phyloP scores from a whole-genome alignment of 2,113 vertebrate genomes.

The Pseudorasbora parva region DNA sequence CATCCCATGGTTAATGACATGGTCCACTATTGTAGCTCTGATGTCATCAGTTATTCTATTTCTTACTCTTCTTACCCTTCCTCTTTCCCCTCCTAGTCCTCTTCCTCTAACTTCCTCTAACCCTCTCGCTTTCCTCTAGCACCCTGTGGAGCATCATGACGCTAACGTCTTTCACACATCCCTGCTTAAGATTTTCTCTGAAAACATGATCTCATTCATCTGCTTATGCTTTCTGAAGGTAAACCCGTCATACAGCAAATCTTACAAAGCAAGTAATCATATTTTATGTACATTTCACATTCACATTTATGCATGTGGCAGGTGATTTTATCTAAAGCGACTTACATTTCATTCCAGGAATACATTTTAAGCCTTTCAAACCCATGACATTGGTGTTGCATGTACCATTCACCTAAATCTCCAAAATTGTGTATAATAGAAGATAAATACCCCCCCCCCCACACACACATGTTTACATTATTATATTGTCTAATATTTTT shows the following conservation, averaged over 20 bases:
- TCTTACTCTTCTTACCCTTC: too few relatives aligned
- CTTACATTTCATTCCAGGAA: neutral
- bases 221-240: neutral
- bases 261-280: neutral
- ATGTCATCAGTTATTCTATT: too few relatives aligned
- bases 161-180: conserved; percentile 36
- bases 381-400: neutral
- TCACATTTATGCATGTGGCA: neutral
- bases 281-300: neutral
- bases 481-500: neutral
- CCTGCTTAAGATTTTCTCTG: neutral
- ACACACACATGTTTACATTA: too few relatives aligned
- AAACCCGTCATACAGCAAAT: neutral
- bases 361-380: neutral
- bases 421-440: neutral
- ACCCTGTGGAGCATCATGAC: conserved; percentile 46
- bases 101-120: too few relatives aligned
- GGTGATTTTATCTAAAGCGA: neutral
- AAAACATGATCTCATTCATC: neutral
- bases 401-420: neutral
- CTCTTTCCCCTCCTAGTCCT: too few relatives aligned
- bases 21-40: too few relatives aligned
- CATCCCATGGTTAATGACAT: too few relatives aligned
- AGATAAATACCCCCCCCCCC: neutral
- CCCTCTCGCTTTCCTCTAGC: too few relatives aligned